Evolutionary conservation across 30 jellyfish, hydroid and myxozoan genomes (phyloP).

Genomic region (Aurelia sp.): DNA sequence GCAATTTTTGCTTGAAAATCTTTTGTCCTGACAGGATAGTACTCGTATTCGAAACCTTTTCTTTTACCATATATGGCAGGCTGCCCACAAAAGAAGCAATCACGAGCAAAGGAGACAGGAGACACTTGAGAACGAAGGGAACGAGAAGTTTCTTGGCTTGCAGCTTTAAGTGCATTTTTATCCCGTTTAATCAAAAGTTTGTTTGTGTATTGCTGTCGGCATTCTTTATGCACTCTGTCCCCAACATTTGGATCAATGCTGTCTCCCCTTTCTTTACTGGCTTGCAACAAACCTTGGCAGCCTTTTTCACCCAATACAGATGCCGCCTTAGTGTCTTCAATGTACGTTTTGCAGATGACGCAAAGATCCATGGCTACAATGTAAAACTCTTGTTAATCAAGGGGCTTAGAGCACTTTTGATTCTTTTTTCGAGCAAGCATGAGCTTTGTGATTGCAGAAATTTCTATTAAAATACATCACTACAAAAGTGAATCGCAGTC

Average conservation of each 20-base stretch:
- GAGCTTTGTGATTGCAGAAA: too few species aligned
- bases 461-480: too few species aligned
- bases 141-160: constrained; percentile 4
- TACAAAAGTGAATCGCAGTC: too few species aligned
- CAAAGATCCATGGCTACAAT: constrained; percentile 38
- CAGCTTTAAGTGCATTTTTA: constrained; percentile 15
- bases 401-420: too few species aligned
- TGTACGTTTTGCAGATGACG: constrained; percentile 46
- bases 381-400: not conserved
- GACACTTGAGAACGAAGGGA: not conserved
- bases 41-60: constrained; percentile 45
- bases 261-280: constrained; percentile 38
- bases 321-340: constrained; percentile 17
- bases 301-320: constrained; percentile 46
- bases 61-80: constrained; percentile 56
- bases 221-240: constrained; percentile 13
- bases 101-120: constrained; percentile 10
- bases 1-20: constrained; percentile 33
- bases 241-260: constrained; percentile 21
- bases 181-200: constrained; percentile 20
- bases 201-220: constrained; percentile 14
- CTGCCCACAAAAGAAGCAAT: constrained; percentile 15
- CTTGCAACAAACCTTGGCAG: constrained; percentile 34
- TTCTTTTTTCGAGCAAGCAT: too few species aligned
- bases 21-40: constrained; percentile 48